Evolutionary conservation across 2,113 vertebrate species (phyloP).

Genomic region (Periophthalmodon schlosseri): DNA sequence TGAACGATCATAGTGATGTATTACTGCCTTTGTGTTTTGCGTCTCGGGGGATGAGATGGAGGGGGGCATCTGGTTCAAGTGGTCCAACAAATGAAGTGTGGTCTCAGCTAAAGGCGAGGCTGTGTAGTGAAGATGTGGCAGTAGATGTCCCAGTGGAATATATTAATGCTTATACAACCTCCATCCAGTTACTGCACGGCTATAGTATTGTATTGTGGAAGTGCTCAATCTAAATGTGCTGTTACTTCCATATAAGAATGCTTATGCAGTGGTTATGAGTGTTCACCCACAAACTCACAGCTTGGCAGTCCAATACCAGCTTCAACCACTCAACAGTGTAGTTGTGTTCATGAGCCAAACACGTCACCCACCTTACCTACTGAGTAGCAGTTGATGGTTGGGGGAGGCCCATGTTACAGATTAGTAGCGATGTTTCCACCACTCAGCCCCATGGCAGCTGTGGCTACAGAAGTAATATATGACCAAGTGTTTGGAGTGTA

Average conservation of each 20-base stretch:
- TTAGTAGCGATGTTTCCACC: too few relatives aligned
- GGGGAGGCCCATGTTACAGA: too few relatives aligned
- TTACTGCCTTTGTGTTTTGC: neutral
- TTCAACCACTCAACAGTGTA: neutral
- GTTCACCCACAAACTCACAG: neutral
- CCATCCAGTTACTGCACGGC: neutral
- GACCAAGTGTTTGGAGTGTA: neutral
- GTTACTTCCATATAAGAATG: neutral
- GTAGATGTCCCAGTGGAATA: neutral
- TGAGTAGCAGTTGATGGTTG: neutral
- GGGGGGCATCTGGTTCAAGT: conserved; percentile 14
- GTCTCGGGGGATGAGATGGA: conserved; percentile 11
- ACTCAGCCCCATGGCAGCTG: neutral
- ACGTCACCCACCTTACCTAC: neutral
- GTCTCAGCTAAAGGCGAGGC: conserved; percentile 2
- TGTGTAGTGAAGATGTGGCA: conserved; percentile 9
- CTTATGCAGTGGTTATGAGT: neutral
- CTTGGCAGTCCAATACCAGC: neutral
- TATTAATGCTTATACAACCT: conserved; percentile 6
- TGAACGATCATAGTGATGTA: conserved; percentile 25
- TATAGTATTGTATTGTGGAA: neutral
- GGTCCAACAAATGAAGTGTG: conserved; percentile 22
- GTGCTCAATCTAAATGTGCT: neutral
- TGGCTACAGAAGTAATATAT: neutral
- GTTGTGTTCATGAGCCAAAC: neutral